Evolutionary conservation across 1,140 invertebrate species (phyloP).

Genomic region (Sarcophaga peregrina): DNA sequence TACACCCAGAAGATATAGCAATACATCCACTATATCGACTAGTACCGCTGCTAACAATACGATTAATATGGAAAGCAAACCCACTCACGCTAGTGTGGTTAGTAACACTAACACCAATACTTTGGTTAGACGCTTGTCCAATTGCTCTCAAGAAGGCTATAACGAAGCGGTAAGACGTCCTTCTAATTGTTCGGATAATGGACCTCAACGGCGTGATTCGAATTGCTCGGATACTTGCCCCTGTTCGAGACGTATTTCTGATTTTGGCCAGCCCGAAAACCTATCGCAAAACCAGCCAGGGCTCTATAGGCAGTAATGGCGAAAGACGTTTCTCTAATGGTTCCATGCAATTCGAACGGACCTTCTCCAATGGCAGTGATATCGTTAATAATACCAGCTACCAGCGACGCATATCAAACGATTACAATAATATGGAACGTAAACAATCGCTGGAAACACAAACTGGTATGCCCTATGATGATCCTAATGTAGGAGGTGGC

Average conservation of each 20-base stretch:
- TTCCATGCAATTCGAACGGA: conserved; percentile 63
- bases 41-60: conserved; percentile 51
- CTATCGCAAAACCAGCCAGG: conserved; percentile 61
- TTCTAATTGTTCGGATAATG: conserved; percentile 61
- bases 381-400: conserved; percentile 15
- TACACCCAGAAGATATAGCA: conserved; percentile 60
- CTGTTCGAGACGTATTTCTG: conserved; percentile 58
- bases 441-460: conserved; percentile 53
- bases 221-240: conserved; percentile 65
- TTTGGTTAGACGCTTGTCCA: conserved; percentile 57
- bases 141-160: conserved; percentile 57
- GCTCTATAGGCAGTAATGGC: conserved; percentile 58
- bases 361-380: conserved; percentile 62
- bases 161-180: conserved; percentile 54
- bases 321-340: conserved; percentile 63
- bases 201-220: conserved; percentile 59
- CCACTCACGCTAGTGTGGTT: conserved; percentile 45
- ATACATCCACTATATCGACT: conserved; percentile 61
- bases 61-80: conserved; percentile 45
- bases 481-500: conserved; percentile 58
- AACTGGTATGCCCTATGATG: conserved; percentile 44
- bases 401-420: conserved; percentile 60
- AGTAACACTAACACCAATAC: conserved; percentile 46
- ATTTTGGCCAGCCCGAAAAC: conserved; percentile 53
- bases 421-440: conserved; percentile 58